Percentiles rank a stretch among this genome's conserved stretches.
Conservation (phyloP, 2,113 vertebrate species). For the Peromyscus leucopus region DNA sequence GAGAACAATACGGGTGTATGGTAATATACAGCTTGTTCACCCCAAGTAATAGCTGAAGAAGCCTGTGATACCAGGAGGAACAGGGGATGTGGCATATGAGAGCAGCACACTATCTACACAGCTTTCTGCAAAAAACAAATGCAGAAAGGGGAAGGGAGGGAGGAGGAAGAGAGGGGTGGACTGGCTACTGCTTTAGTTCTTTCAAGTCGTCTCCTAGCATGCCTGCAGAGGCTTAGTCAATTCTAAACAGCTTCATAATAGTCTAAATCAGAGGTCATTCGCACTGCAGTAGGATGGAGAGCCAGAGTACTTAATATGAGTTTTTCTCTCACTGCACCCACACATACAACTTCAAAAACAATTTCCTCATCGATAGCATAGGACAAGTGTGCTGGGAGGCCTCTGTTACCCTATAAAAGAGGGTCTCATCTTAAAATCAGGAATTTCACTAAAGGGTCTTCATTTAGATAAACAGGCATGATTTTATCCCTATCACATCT, state of each 20-base stretch:
- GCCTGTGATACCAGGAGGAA: not conserved
- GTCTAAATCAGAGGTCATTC: not conserved
- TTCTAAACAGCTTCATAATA: not conserved
- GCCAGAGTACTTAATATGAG: not conserved
- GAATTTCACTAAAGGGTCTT: constrained; percentile 63
- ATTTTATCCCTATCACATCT: constrained; percentile 57
- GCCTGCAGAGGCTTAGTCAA: not conserved
- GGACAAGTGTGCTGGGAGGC: not conserved
- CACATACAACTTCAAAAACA: not conserved
- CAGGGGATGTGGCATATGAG: too few species aligned
- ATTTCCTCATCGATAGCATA: not conserved
- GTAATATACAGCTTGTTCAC: not conserved
- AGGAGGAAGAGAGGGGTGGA: not conserved
- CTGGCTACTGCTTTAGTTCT: not conserved
- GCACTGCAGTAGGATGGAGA: not conserved
- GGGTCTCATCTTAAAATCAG: constrained; percentile 61
- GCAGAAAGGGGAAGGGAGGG: not conserved
- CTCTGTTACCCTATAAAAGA: not conserved
- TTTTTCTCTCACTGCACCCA: not conserved
- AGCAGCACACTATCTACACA: not conserved
- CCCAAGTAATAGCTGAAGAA: not conserved
- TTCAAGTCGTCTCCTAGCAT: not conserved
- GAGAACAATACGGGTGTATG: not conserved
- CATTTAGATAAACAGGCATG: constrained; percentile 67
- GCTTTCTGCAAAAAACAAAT: constrained; percentile 35